Evolutionary conservation across 2,888 invertebrate species (phyloP).

Genomic region (Opisthograptis luteolata): DNA sequence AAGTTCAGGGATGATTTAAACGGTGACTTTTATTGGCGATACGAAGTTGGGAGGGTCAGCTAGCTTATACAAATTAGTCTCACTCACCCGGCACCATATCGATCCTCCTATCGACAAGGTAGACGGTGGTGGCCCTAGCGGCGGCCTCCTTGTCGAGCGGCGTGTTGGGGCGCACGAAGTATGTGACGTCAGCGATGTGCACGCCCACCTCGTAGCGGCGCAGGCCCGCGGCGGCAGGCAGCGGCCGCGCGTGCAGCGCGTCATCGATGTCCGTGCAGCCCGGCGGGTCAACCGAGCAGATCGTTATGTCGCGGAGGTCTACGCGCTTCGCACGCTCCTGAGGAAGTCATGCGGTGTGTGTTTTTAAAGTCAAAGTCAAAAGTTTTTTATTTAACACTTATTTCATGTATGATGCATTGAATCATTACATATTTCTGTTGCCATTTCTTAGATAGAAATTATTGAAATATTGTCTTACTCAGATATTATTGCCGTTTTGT

Average conservation of each 20-base stretch:
- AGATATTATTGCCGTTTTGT: too few relatives aligned
- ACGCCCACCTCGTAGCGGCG: slow-evolving; percentile 91
- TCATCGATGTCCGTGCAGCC: slow-evolving; percentile 99
- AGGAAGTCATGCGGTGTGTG: too few relatives aligned
- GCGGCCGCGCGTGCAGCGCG: slow-evolving; percentile 94
- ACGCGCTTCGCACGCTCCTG: slow-evolving; percentile 91
- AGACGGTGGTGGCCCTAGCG: slow-evolving; percentile 97
- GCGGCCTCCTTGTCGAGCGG: slow-evolving; percentile 97
- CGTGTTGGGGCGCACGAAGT: slow-evolving; percentile 97
- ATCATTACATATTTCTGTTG: too few relatives aligned
- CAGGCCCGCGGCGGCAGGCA: slow-evolving; percentile 73
- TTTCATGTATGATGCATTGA: too few relatives aligned
- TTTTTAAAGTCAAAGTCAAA: too few relatives aligned
- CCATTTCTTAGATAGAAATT: too few relatives aligned
- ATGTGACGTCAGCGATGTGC: slow-evolving; percentile 99
- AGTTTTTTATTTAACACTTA: too few relatives aligned
- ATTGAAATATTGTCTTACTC: too few relatives aligned
- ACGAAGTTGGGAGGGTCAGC: too few relatives aligned
- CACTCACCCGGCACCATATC: slow-evolving; percentile 91
- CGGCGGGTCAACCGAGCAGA: slow-evolving; percentile 98
- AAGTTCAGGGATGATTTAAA: too few relatives aligned
- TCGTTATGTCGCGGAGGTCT: slow-evolving; percentile 92
- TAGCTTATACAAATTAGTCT: too few relatives aligned
- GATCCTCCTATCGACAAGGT: slow-evolving; percentile 96
- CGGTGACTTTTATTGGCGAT: too few relatives aligned